phyloP scores from a whole-genome alignment of 1,140 invertebrate species.

The Bombus breviceps region DNA sequence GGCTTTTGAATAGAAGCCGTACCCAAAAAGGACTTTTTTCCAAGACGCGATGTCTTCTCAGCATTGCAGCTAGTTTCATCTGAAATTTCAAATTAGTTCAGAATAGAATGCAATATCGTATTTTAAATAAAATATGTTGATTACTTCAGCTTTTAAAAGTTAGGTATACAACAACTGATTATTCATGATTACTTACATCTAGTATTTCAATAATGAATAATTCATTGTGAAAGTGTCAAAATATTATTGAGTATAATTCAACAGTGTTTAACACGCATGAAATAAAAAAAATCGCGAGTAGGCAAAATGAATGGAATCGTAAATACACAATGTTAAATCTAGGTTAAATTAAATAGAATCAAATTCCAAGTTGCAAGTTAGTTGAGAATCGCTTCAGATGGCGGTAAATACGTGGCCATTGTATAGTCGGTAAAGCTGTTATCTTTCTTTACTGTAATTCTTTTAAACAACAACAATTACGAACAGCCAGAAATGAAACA shows the following conservation, averaged over 20 bases:
- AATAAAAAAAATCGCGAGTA: not conserved
- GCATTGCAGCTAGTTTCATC: too few species aligned
- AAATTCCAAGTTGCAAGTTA: constrained; percentile 43
- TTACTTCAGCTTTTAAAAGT: too few species aligned
- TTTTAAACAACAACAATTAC: not conserved
- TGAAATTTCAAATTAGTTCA: too few species aligned
- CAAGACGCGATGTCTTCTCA: too few species aligned
- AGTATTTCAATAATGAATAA: not conserved
- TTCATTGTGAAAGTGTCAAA: not conserved
- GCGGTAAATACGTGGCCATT: constrained; percentile 58
- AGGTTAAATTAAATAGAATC: constrained; percentile 15
- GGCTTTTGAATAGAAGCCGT: too few species aligned
- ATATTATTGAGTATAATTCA: not conserved
- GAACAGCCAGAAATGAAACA: not conserved
- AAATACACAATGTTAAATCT: too few species aligned
- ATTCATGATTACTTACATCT: not conserved
- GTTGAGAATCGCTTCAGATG: constrained; percentile 57
- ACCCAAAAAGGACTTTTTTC: too few species aligned
- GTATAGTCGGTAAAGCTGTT: constrained; percentile 62
- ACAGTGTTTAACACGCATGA: too few species aligned
- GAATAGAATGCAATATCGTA: too few species aligned
- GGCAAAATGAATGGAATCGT: not conserved
- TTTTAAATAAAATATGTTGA: too few species aligned
- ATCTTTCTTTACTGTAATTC: constrained; percentile 48
- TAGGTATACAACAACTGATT: not conserved